Percentiles rank a stretch among this genome's conserved stretches.
Conservation (phyloP, 2,797 vertebrate species). For the Hephaestus fuliginosus region DNA sequence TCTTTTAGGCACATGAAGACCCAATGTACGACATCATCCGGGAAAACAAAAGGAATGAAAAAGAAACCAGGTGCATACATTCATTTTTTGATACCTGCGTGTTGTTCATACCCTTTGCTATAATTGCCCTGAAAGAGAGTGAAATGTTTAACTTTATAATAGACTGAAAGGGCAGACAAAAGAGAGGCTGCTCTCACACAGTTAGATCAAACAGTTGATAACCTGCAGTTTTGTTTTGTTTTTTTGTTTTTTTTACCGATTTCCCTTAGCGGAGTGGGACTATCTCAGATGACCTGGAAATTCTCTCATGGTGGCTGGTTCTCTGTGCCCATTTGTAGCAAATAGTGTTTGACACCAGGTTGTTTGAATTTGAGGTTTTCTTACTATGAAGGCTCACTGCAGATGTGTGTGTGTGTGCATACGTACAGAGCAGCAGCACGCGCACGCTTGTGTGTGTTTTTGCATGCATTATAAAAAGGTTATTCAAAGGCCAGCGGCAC, state of each 20-base stretch:
- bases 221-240: slow-evolving; percentile 5
- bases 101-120: neutral
- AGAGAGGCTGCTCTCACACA: neutral
- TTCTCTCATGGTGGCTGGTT: slow-evolving; percentile 42
- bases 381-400: slow-evolving; percentile 16
- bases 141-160: neutral
- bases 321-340: slow-evolving; percentile 40
- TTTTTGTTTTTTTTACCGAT: slow-evolving; percentile 33
- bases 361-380: slow-evolving; percentile 52
- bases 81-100: neutral
- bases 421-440: slow-evolving; percentile 15
- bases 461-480: slow-evolving; percentile 66
- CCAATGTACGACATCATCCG: slow-evolving; percentile 98
- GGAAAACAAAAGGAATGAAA: slow-evolving; percentile 95
- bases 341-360: slow-evolving; percentile 59
- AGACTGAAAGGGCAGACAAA: neutral
- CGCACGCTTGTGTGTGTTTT: slow-evolving; percentile 32
- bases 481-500: slow-evolving; percentile 67
- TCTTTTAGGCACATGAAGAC: slow-evolving; percentile 94
- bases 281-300: slow-evolving; percentile 63
- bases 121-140: neutral
- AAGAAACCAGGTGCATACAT: slow-evolving; percentile 90
- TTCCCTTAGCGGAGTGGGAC: slow-evolving; percentile 29
- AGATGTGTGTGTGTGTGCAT: slow-evolving; percentile 6
- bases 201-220: slow-evolving; percentile 19